Conservation (phyloP, 2,113 vertebrate genomes). For the Gasterosteus nipponicus region DNA sequence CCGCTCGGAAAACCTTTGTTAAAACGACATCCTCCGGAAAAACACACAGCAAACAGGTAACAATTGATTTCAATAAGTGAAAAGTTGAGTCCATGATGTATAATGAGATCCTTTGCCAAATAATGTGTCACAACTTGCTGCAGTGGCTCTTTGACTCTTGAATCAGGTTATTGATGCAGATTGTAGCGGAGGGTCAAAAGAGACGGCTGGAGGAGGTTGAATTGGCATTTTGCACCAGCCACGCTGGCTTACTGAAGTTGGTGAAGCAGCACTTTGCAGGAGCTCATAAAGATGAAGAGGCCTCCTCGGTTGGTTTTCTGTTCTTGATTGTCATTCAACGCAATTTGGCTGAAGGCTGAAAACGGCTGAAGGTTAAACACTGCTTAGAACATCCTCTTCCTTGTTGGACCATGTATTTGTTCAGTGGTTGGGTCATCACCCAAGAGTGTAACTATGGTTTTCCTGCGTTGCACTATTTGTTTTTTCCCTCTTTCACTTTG, state of each 20-base stretch:
- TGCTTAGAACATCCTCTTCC: background rate
- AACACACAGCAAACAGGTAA: slow-evolving; percentile 1
- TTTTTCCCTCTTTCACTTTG: too few species aligned
- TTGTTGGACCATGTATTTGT: background rate
- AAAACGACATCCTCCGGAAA: background rate
- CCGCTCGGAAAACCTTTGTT: slow-evolving; percentile 10
- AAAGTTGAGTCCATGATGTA: background rate
- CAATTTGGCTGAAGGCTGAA: background rate
- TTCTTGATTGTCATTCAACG: too few species aligned
- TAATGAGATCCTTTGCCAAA: background rate
- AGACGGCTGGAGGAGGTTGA: slow-evolving; percentile 28
- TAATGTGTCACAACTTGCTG: background rate
- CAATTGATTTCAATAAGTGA: background rate
- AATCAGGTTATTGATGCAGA: slow-evolving; percentile 2
- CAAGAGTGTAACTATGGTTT: background rate
- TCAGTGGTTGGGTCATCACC: background rate
- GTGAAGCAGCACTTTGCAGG: slow-evolving; percentile 9
- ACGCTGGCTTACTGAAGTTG: slow-evolving; percentile 15
- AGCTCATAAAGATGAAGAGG: slow-evolving; percentile 15
- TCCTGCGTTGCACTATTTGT: background rate
- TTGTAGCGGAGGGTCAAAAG: slow-evolving; percentile 31
- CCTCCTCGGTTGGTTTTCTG: background rate
- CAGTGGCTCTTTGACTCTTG: background rate
- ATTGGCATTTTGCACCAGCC: slow-evolving; percentile 29
- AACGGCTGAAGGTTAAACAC: background rate